Conservation (phyloP, 2,113 vertebrate genomes). For the Azemiops feae region DNA sequence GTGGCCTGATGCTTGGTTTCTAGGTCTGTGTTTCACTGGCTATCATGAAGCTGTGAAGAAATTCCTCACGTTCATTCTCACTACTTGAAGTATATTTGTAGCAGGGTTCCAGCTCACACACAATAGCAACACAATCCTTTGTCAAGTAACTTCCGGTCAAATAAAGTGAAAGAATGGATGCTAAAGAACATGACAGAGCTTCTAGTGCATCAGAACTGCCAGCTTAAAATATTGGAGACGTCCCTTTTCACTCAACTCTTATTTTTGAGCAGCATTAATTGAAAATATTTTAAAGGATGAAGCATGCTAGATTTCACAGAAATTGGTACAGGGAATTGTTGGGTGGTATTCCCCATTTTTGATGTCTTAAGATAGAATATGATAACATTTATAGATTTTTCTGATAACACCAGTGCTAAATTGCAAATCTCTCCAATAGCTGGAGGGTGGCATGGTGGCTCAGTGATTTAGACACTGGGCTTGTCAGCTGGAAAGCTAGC, state of each 20-base stretch:
- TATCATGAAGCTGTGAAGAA: not conserved
- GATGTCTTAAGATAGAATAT: not conserved
- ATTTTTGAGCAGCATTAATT: not conserved
- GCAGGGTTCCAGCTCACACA: not conserved
- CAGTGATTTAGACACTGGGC: too few relatives aligned
- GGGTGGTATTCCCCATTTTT: not conserved
- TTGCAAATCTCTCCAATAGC: not conserved
- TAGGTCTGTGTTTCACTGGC: not conserved
- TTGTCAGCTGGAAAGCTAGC: too few relatives aligned
- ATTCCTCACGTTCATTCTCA: not conserved
- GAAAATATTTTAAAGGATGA: not conserved
- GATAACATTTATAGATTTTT: not conserved
- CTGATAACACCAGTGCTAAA: not conserved
- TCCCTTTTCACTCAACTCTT: not conserved
- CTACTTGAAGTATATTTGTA: not conserved
- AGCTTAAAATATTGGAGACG: not conserved
- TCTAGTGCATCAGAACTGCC: not conserved
- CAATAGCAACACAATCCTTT: not conserved
- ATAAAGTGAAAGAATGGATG: not conserved
- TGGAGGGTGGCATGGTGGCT: too few relatives aligned
- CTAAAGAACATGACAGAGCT: not conserved
- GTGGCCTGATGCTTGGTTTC: not conserved
- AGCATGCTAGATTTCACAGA: not conserved
- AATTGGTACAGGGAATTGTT: not conserved
- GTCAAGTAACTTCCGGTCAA: too few relatives aligned